A percentile compares a stretch with the other conserved stretches of the same genome.
phyloP scores from a whole-genome alignment of 92 coral and sea anemone genomes.

The Pocillopora grandis region DNA sequence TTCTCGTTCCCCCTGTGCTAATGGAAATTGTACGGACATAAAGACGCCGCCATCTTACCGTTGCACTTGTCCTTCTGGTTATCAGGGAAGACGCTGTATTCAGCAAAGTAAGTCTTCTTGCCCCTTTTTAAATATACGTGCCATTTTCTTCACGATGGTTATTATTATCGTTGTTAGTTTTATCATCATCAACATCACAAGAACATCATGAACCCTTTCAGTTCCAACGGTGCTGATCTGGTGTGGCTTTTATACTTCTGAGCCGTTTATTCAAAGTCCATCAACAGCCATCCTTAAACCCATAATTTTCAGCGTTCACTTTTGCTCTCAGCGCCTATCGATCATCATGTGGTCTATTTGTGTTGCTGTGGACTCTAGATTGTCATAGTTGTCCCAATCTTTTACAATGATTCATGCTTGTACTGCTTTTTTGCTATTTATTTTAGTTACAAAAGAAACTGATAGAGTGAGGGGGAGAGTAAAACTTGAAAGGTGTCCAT shows the following conservation, averaged over 20 bases:
- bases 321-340: no score
- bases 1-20: conserved; percentile 17
- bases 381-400: no score
- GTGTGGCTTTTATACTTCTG: no score
- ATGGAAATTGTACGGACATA: conserved; percentile 27
- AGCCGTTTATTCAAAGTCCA: no score
- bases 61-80: conserved; percentile 12
- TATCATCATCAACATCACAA: no score
- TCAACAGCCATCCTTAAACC: no score
- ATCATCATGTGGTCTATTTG: no score
- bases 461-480: neutral
- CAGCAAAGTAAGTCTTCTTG: conserved; percentile 19
- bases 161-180: no score
- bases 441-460: conserved; percentile 10
- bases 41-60: neutral
- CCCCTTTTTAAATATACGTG: neutral
- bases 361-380: no score
- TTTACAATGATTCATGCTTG: neutral
- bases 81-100: conserved; percentile 23
- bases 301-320: no score
- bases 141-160: neutral
- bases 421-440: neutral
- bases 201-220: no score
- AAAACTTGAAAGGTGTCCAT: neutral
- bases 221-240: no score